These are phyloP conservation scores for Lysandra bellargus DNA, from an alignment of 2,888 invertebrate species.

Conservation along the genomic window DNA sequence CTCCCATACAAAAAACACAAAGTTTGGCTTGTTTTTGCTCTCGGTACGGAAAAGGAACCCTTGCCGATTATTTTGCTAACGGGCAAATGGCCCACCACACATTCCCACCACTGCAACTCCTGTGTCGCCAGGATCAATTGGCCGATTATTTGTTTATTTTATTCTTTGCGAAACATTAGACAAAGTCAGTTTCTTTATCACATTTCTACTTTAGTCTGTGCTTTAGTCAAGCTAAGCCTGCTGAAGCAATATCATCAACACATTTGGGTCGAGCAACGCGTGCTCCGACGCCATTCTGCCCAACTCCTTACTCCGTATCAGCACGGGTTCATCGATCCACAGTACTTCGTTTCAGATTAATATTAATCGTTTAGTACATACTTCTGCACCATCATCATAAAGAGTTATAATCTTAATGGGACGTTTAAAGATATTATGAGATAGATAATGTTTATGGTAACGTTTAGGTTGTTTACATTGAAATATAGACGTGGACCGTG, in stretches of 20 bases:
- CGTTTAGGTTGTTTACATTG: not conserved
- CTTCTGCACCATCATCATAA: constrained; percentile 2
- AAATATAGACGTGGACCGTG: not conserved
- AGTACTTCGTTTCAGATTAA: constrained; percentile 18
- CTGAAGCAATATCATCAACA: constrained; percentile 40
- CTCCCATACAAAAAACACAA: too few relatives aligned
- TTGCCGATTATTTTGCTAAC: too few relatives aligned
- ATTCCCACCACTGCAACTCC: too few relatives aligned
- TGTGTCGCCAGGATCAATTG: too few relatives aligned
- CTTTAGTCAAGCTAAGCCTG: not conserved
- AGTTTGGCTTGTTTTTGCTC: too few relatives aligned
- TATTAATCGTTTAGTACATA: constrained; percentile 17
- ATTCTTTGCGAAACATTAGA: too few relatives aligned
- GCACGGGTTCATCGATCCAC: constrained; percentile 29
- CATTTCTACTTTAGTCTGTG: too few relatives aligned
- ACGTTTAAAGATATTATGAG: not conserved
- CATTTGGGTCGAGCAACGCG: constrained; percentile 42
- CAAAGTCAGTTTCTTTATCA: too few relatives aligned
- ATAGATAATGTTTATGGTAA: not conserved
- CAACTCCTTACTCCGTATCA: constrained; percentile 23
- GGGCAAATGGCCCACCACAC: too few relatives aligned
- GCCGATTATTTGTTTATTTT: too few relatives aligned
- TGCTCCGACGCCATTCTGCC: constrained; percentile 38
- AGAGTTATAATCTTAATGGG: constrained; percentile 15
- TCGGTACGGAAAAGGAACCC: too few relatives aligned